phyloP scores from a whole-genome alignment of 2,797 vertebrate species.

The Sebastes glaucus region DNA sequence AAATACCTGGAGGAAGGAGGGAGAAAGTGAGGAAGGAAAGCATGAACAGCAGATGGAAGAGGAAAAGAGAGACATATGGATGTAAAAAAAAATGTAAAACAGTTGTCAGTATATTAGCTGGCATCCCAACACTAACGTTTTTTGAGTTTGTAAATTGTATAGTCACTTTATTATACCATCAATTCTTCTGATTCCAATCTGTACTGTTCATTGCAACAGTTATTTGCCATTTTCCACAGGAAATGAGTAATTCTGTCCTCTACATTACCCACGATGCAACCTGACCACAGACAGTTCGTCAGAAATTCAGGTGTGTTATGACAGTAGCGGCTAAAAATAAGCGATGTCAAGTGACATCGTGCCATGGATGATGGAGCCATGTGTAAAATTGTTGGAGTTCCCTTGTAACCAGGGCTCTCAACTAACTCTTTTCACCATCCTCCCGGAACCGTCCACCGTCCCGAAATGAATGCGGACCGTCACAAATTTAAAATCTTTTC shows the following conservation, averaged over 20 bases:
- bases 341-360: background rate
- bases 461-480: no score
- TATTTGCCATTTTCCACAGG: background rate
- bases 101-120: background rate
- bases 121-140: background rate
- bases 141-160: background rate
- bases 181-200: background rate
- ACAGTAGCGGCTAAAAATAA: background rate
- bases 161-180: background rate
- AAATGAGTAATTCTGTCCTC: background rate
- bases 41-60: background rate
- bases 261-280: background rate
- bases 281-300: background rate
- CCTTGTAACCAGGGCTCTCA: no score
- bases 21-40: background rate
- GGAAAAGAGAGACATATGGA: background rate
- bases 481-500: no score
- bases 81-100: background rate
- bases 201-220: background rate
- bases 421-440: no score
- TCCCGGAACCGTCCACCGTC: no score
- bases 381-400: background rate
- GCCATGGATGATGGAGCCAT: background rate
- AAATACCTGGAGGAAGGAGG: slow-evolving; percentile 82
- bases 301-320: background rate